These are phyloP conservation scores for Gadus macrocephalus DNA, from an alignment of 2,113 vertebrate species.

Conservation along the genomic window DNA sequence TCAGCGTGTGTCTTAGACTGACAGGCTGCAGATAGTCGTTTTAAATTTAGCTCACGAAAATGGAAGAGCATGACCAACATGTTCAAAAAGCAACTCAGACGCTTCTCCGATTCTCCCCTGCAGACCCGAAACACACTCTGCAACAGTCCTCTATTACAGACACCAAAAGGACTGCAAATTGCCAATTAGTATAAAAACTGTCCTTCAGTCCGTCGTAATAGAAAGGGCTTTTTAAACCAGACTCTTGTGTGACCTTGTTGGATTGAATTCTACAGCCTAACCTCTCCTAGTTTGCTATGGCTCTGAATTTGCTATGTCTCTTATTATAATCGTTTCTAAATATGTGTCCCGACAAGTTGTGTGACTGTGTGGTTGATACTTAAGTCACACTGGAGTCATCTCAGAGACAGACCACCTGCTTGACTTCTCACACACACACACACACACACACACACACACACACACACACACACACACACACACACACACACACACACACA, in stretches of 20 bases:
- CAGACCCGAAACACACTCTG: not conserved
- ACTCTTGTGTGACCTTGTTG: no score
- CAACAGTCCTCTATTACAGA: no score
- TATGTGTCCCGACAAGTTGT: no score
- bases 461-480: no score
- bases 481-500: not conserved
- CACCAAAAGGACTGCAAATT: no score
- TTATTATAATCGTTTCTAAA: no score
- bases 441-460: not conserved
- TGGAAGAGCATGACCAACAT: conserved; percentile 41
- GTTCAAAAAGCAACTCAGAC: conserved; percentile 34
- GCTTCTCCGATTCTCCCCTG: conserved; percentile 9
- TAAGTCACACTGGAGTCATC: conserved; percentile 56
- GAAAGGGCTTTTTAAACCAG: no score
- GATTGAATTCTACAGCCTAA: no score
- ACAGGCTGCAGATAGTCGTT: conserved; percentile 34
- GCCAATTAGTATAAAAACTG: no score
- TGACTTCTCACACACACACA: conserved; percentile 35
- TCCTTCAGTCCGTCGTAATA: no score
- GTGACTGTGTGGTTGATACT: conserved; percentile 15
- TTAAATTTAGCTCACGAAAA: conserved; percentile 52
- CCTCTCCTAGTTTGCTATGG: no score
- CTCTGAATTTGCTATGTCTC: no score
- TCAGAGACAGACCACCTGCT: conserved; percentile 57
- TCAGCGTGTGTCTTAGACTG: conserved; percentile 17